Conservation (phyloP, 2,888 invertebrate species). For the Smittia aterrima region DNA sequence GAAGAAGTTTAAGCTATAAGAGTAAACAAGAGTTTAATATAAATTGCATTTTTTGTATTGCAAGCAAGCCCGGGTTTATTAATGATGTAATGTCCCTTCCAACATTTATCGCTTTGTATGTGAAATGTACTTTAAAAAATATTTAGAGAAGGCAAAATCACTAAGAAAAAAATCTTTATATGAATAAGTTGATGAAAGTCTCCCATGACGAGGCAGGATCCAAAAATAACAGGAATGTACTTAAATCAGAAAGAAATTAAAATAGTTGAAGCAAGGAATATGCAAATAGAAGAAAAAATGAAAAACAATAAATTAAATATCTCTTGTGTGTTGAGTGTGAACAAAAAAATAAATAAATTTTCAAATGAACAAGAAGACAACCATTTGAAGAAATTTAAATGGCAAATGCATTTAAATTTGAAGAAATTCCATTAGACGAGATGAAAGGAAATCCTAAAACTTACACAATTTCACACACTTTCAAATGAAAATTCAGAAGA, state of each 20-base stretch:
- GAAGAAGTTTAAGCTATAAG: not conserved
- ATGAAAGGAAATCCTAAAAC: not conserved
- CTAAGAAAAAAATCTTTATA: too few species aligned
- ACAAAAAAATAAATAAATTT: not conserved
- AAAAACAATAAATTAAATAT: constrained; percentile 5
- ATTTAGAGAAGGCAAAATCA: not conserved
- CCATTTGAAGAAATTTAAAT: not conserved
- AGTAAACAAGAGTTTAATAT: not conserved
- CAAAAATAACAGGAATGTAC: too few species aligned
- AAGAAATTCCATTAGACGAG: not conserved
- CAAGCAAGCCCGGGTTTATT: not conserved
- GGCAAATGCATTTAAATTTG: not conserved
- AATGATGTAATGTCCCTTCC: not conserved
- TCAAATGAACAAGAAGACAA: not conserved
- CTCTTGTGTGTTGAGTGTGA: constrained; percentile 8
- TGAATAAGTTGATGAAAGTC: too few species aligned
- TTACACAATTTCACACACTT: not conserved
- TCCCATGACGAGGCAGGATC: too few species aligned
- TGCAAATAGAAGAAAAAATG: too few species aligned
- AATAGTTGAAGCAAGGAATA: too few species aligned
- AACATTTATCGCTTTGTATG: constrained; percentile 4
- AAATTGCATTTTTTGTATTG: constrained; percentile 4
- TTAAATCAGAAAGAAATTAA: too few species aligned
- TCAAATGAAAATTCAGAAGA: not conserved
- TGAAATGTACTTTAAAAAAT: constrained; percentile 6